Conservation (phyloP, 2,888 invertebrate genomes). For the Meliscaeva auricollis region DNA sequence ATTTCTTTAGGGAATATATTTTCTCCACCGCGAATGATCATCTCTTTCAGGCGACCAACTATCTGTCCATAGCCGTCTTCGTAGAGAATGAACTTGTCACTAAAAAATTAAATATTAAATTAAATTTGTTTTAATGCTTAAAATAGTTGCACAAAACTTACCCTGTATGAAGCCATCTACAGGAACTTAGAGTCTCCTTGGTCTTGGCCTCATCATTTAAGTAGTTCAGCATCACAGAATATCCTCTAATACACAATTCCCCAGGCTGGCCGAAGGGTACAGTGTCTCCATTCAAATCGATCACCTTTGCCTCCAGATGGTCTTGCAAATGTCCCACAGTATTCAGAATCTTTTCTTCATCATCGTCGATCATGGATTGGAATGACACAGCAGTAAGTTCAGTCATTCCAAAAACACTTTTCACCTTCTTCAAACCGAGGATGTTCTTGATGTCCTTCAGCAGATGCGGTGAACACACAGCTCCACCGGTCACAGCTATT, state of each 20-base stretch:
- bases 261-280: conserved; percentile 88
- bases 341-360: conserved; percentile 81
- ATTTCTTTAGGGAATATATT: conserved; percentile 91
- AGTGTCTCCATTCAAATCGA: conserved; percentile 86
- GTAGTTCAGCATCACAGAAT: conserved; percentile 88
- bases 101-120: conserved; percentile 7
- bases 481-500: conserved; percentile 88
- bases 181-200: conserved; percentile 86
- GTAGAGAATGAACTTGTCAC: conserved; percentile 85
- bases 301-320: conserved; percentile 85
- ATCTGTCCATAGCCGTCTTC: conserved; percentile 87
- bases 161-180: conserved; percentile 90
- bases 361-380: conserved; percentile 84
- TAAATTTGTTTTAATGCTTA: no score
- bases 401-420: conserved; percentile 86
- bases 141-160: conserved; percentile 79
- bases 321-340: conserved; percentile 85
- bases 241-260: conserved; percentile 89
- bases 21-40: conserved; percentile 90
- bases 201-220: conserved; percentile 89
- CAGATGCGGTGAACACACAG: conserved; percentile 87
- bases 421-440: conserved; percentile 84
- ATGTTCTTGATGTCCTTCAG: conserved; percentile 84
- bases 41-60: conserved; percentile 88
- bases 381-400: conserved; percentile 85